phyloP scores from a whole-genome alignment of 2,888 invertebrate genomes.

The Orthosia cruda region DNA sequence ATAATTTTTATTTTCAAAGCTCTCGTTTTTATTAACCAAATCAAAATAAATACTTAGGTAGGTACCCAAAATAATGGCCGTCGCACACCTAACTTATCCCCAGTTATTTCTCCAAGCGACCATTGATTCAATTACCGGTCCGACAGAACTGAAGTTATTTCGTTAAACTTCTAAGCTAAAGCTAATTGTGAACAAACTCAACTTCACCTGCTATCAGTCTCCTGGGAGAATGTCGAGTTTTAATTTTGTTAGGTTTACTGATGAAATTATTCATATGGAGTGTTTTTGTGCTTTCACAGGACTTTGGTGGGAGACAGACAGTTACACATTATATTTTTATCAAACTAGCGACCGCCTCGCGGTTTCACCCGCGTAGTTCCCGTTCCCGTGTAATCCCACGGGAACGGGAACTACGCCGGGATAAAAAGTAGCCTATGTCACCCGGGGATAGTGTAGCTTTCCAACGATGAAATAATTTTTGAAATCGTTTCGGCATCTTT shows the following conservation, averaged over 20 bases:
- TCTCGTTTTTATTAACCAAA: background rate
- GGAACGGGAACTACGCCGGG: too few relatives aligned
- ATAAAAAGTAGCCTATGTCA: too few relatives aligned
- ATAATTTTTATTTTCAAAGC: too few relatives aligned
- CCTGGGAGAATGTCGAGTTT: slow-evolving; percentile 14
- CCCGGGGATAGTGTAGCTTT: too few relatives aligned
- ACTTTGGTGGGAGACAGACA: background rate
- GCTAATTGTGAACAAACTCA: too few relatives aligned
- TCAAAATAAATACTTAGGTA: background rate
- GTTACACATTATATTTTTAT: too few relatives aligned
- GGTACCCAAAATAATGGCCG: background rate
- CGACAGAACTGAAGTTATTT: slow-evolving; percentile 39
- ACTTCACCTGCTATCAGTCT: slow-evolving; percentile 35
- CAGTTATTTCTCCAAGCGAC: slow-evolving; percentile 37
- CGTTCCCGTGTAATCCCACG: too few relatives aligned
- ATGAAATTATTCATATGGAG: slow-evolving; percentile 34
- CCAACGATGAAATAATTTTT: too few relatives aligned
- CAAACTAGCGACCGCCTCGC: too few relatives aligned
- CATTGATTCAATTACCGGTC: slow-evolving; percentile 41
- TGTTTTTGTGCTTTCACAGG: background rate
- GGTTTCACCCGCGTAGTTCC: too few relatives aligned
- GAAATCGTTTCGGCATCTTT: too few relatives aligned
- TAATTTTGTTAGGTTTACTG: slow-evolving; percentile 35
- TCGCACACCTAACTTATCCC: slow-evolving; percentile 7
- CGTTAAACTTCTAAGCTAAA: slow-evolving; percentile 43